These are phyloP conservation scores for Parascotia fuliginaria DNA, from an alignment of 2,888 invertebrate species.

Conservation along the genomic window DNA sequence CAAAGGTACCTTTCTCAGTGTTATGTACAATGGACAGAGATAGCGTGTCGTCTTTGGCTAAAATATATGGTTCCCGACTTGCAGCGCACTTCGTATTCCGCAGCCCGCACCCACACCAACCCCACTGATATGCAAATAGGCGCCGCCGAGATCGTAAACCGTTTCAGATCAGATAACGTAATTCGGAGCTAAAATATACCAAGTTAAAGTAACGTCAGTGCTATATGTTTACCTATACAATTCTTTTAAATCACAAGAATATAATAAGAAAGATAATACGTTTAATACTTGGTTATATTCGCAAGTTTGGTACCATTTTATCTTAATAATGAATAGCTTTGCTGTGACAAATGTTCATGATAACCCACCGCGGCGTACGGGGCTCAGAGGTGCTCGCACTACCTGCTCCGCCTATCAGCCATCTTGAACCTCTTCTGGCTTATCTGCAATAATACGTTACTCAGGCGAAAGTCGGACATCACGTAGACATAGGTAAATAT, in stretches of 20 bases:
- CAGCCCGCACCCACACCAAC: slow-evolving; percentile 58
- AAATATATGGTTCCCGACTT: slow-evolving; percentile 74
- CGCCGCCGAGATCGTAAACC: slow-evolving; percentile 76
- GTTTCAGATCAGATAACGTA: slow-evolving; percentile 77
- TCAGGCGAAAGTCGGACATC: slow-evolving; percentile 58
- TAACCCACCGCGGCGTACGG: slow-evolving; percentile 53
- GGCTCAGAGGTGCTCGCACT: slow-evolving; percentile 38
- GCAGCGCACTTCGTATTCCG: slow-evolving; percentile 56
- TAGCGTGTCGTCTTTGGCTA: slow-evolving; percentile 70
- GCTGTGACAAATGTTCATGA: slow-evolving; percentile 61
- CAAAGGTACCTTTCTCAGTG: slow-evolving; percentile 58
- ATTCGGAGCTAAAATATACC: slow-evolving; percentile 67
- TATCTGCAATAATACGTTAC: slow-evolving; percentile 68
- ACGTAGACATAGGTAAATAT: slow-evolving; percentile 42
- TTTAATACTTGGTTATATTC: slow-evolving; percentile 33
- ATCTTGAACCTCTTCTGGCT: slow-evolving; percentile 66
- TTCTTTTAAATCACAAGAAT: slow-evolving; percentile 22
- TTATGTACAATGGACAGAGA: slow-evolving; percentile 70
- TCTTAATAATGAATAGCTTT: slow-evolving; percentile 53
- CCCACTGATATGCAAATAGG: slow-evolving; percentile 79
- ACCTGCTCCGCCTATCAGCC: slow-evolving; percentile 65
- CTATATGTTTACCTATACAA: slow-evolving; percentile 43
- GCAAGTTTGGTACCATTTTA: slow-evolving; percentile 48
- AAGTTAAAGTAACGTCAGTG: slow-evolving; percentile 41
- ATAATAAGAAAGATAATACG: slow-evolving; percentile 25